Evolutionary conservation across 2,888 invertebrate genomes (phyloP), one percentile per base, ranked within the genome.

Genomic region (Drosophila lutescens): DNA sequence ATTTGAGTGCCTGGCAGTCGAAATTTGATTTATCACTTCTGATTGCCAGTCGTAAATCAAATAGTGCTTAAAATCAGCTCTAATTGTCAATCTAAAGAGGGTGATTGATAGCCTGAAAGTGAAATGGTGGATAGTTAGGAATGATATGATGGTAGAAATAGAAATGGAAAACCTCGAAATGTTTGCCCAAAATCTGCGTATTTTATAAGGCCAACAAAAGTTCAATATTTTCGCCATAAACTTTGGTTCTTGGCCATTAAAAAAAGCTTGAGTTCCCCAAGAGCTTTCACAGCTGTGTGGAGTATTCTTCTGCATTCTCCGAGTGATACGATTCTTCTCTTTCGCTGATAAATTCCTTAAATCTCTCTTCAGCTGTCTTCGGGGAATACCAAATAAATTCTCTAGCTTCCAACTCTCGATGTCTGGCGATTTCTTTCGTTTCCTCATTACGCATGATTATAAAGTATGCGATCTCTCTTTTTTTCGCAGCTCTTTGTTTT

Each of bases 371-470:
- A 17, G 30, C 50, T 40, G 51, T 43, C 36, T 50, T 26, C 56
- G 63, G 65, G 51, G 44, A 65, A 65, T 46, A 30, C 65, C 65
- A 63, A 63, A 65, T 51, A 44, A 63, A 63, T 55, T 66, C 66
- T 67, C 41, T 55, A 49, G 66, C 30, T 10, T 34, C 20, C 17
- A 12, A 17, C 7, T 17, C 26, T 26, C 26, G 26, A 59, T 43
- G 32, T 51, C n/a, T 50, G 32, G 8, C n/a, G 15, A 50, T 40
- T 34, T 30, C 71, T 34, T 30, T 55, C 20, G 20, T 20, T 70
- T 70, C 59, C 71, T 70, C 71, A 46, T 46, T 53, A 43, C 34
- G 53, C 43, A 65, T 26, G 38, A 26, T 32, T 4, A 50, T 44
- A 32, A 20, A 32, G 63, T 36, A 8, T 23, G 5, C 15, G 23